A percentile compares a stretch with the other conserved stretches of the same genome.
Conservation (phyloP, 2,888 invertebrate species). For the Eupeodes latifasciatus region DNA sequence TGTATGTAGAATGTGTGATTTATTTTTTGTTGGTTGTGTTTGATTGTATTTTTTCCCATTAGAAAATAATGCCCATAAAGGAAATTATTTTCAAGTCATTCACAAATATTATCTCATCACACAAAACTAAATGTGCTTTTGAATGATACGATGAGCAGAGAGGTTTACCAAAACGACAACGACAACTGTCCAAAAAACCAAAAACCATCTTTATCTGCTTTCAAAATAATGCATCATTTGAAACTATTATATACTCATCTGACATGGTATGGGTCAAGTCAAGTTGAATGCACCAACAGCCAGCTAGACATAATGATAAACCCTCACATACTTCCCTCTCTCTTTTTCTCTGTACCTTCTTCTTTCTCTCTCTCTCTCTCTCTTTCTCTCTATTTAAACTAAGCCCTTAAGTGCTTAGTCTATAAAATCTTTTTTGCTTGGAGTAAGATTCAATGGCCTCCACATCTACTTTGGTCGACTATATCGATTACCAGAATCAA, state of each 20-base stretch:
- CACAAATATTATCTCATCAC: conserved; percentile 35
- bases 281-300: conserved; percentile 31
- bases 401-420: conserved; percentile 40
- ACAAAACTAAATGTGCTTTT: conserved; percentile 43
- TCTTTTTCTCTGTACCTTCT: no score
- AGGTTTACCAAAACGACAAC: background rate
- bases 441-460: background rate
- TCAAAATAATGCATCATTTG: conserved; percentile 34
- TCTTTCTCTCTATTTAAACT: conserved; percentile 4
- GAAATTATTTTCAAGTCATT: conserved; percentile 42
- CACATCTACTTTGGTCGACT: conserved; percentile 3
- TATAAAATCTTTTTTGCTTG: conserved; percentile 47
- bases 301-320: background rate
- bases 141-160: background rate
- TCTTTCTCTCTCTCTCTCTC: background rate
- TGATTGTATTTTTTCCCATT: conserved; percentile 15
- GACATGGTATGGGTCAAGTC: conserved; percentile 31
- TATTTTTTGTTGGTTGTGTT: background rate
- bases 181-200: background rate
- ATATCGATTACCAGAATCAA: conserved; percentile 49
- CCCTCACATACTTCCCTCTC: background rate
- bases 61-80: conserved; percentile 24
- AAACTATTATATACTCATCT: conserved; percentile 23
- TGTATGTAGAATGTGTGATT: background rate
- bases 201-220: conserved; percentile 11